These are phyloP conservation scores for Notamacropus eugenii DNA, from an alignment of 2,797 vertebrate genomes.

Conservation along the genomic window DNA sequence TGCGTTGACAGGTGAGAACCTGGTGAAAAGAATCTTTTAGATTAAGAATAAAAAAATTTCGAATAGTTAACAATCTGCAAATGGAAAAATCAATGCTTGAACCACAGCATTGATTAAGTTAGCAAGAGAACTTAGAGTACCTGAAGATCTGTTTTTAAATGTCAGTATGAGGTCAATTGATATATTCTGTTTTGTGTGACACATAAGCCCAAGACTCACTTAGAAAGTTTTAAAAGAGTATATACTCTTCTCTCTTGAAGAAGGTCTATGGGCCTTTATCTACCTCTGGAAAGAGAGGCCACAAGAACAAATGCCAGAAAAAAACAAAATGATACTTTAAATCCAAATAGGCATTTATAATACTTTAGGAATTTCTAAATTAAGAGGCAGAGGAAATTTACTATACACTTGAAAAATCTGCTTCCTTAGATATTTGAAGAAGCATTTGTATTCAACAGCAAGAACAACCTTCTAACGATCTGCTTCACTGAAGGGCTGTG, in stretches of 20 bases:
- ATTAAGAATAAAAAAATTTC: slow-evolving; percentile 61
- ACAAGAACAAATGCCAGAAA: slow-evolving; percentile 17
- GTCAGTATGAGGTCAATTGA: background rate
- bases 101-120: slow-evolving; percentile 19
- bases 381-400: slow-evolving; percentile 19
- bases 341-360: slow-evolving; percentile 6
- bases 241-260: slow-evolving; percentile 23
- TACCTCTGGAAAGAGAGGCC: slow-evolving; percentile 18
- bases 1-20: slow-evolving; percentile 2
- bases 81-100: slow-evolving; percentile 59
- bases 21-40: slow-evolving; percentile 21
- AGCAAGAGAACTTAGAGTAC: background rate
- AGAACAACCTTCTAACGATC: slow-evolving; percentile 11
- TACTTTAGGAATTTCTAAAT: slow-evolving; percentile 34
- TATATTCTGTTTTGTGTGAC: background rate
- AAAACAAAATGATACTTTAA: slow-evolving; percentile 47
- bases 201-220: background rate
- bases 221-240: slow-evolving; percentile 14
- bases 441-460: slow-evolving; percentile 47
- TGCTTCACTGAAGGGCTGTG: background rate
- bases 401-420: background rate
- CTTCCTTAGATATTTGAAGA: background rate
- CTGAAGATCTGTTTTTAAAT: background rate
- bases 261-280: slow-evolving; percentile 24
- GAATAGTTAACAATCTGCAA: slow-evolving; percentile 49